phyloP scores from a whole-genome alignment of 2,888 invertebrate species.

The Polydrusus pterygomalis region DNA sequence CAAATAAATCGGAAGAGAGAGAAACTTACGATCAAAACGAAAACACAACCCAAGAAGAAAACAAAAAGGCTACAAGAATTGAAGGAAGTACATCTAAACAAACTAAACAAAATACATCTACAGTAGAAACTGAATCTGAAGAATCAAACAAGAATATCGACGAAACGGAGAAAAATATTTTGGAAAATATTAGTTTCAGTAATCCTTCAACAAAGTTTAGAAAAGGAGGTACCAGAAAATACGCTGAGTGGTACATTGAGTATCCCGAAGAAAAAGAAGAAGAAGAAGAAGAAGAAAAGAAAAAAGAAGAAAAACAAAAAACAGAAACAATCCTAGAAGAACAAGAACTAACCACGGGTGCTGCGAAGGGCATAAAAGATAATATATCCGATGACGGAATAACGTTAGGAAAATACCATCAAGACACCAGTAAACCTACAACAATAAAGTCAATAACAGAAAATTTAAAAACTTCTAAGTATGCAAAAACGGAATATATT shows the following conservation, averaged over 20 bases:
- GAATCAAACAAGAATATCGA: neutral
- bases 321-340: too few species aligned
- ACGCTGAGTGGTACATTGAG: neutral
- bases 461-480: too few species aligned
- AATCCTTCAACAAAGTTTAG: neutral
- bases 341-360: neutral
- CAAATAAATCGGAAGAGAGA: neutral
- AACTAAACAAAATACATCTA: neutral
- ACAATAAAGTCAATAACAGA: too few species aligned
- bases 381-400: neutral
- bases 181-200: neutral
- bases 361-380: too few species aligned
- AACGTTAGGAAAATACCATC: neutral
- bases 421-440: too few species aligned
- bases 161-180: neutral
- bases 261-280: constrained; percentile 1
- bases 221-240: neutral
- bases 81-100: neutral
- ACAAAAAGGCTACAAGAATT: neutral
- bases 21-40: neutral
- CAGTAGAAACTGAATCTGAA: neutral
- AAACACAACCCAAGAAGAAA: neutral
- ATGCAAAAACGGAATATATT: too few species aligned
- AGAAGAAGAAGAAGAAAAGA: neutral
- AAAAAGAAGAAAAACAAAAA: too few species aligned